These are phyloP conservation scores for Petaurus breviceps DNA, from an alignment of 2,113 vertebrate genomes.

Conservation along the genomic window DNA sequence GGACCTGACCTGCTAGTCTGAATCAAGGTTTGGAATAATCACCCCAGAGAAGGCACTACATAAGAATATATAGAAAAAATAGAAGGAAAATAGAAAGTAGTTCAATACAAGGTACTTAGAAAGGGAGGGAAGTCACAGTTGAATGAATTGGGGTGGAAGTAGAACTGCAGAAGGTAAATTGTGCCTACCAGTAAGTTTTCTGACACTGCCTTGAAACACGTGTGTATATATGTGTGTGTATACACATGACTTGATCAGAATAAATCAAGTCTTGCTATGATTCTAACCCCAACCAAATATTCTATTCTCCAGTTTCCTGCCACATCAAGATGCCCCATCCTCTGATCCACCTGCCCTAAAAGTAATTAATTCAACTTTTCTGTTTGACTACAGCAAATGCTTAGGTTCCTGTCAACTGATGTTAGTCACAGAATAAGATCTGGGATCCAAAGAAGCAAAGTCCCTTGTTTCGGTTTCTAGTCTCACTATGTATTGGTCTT, in stretches of 20 bases:
- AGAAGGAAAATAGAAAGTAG: not conserved
- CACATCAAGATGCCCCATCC: not conserved
- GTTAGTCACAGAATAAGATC: not conserved
- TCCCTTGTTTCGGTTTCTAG: not conserved
- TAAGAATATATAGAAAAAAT: not conserved
- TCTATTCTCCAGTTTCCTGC: not conserved
- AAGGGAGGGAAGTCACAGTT: not conserved
- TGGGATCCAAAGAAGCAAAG: not conserved
- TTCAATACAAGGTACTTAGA: not conserved
- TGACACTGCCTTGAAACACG: not conserved
- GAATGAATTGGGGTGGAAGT: not conserved
- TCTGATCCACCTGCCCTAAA: not conserved
- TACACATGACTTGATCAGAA: not conserved
- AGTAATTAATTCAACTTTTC: not conserved
- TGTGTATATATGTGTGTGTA: not conserved
- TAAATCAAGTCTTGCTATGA: not conserved
- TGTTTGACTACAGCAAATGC: not conserved
- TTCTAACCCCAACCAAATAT: not conserved
- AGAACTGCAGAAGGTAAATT: not conserved
- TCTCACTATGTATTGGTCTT: not conserved
- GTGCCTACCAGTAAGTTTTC: not conserved
- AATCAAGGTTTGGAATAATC: not conserved
- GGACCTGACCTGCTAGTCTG: not conserved
- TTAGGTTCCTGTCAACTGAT: not conserved
- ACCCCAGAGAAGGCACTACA: not conserved